Evolutionary conservation across 1,140 invertebrate genomes (phyloP).

Genomic region (Thaumetopoea pityocampa): DNA sequence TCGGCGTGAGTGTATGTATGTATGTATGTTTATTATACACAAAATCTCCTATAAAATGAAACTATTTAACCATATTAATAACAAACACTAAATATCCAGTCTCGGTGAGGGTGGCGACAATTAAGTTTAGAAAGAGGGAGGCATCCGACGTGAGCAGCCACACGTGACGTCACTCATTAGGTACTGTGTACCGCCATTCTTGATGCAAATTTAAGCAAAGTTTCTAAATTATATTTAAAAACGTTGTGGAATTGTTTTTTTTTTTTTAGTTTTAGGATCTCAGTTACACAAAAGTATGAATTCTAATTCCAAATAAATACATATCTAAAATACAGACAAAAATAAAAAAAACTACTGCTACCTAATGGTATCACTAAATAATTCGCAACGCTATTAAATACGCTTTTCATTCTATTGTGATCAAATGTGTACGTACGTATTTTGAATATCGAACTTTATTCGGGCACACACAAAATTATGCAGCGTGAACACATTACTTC

Average conservation of each 20-base stretch:
- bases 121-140: conserved; percentile 32
- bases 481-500: conserved; percentile 69
- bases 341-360: no score
- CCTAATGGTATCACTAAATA: no score
- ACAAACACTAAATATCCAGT: conserved; percentile 7
- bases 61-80: neutral
- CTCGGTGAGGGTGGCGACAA: conserved; percentile 36
- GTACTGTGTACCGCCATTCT: conserved; percentile 54
- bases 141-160: conserved; percentile 15
- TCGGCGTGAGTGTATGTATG: no score
- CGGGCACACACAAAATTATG: conserved; percentile 55
- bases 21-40: no score
- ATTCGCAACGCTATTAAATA: no score
- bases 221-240: conserved; percentile 62
- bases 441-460: conserved; percentile 44
- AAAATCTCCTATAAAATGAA: no score
- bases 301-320: no score
- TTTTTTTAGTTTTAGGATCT: no score
- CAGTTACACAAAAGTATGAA: no score
- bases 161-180: conserved; percentile 70
- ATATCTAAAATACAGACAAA: no score
- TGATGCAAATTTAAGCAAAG: conserved; percentile 68
- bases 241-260: conserved; percentile 39
- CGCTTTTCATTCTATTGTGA: conserved; percentile 35
- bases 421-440: conserved; percentile 33